These are phyloP conservation scores for Nycticebus coucang DNA, from an alignment of 2,113 vertebrate species.

Conservation along the genomic window DNA sequence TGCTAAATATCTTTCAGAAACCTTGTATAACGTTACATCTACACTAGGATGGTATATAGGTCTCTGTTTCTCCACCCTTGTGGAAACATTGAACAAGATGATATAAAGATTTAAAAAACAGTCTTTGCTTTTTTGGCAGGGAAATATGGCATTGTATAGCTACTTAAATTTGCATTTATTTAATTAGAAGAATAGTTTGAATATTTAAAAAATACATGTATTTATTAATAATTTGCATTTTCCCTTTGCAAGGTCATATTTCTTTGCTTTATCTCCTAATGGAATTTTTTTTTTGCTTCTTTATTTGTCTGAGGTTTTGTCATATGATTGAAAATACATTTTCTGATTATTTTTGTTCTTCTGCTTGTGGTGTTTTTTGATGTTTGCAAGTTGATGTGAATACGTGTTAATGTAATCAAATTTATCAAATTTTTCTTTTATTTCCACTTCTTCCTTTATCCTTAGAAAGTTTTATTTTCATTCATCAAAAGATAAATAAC, in stretches of 20 bases:
- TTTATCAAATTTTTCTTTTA: neutral
- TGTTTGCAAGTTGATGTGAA: neutral
- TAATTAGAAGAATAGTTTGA: neutral
- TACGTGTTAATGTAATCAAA: neutral
- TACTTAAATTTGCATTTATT: slow-evolving; percentile 42
- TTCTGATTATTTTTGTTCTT: slow-evolving; percentile 1
- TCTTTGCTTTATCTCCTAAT: neutral
- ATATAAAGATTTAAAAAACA: neutral
- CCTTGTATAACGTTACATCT: neutral
- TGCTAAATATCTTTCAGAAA: neutral
- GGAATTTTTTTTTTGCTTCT: neutral
- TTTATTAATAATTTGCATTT: slow-evolving; percentile 38
- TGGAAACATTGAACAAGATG: neutral
- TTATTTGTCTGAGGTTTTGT: neutral
- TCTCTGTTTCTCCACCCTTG: neutral
- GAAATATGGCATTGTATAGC: neutral
- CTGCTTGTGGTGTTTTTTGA: neutral
- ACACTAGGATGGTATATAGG: neutral
- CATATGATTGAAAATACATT: slow-evolving; percentile 11
- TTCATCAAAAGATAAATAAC: slow-evolving; percentile 10
- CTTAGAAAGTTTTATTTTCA: neutral
- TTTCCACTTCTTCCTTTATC: slow-evolving; percentile 31
- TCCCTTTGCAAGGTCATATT: neutral
- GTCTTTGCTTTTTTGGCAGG: neutral
- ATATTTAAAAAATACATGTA: neutral